Base-by-base conservation (phyloP, 2,113 vertebrate species). In the Jaculus jaculus region DNA sequence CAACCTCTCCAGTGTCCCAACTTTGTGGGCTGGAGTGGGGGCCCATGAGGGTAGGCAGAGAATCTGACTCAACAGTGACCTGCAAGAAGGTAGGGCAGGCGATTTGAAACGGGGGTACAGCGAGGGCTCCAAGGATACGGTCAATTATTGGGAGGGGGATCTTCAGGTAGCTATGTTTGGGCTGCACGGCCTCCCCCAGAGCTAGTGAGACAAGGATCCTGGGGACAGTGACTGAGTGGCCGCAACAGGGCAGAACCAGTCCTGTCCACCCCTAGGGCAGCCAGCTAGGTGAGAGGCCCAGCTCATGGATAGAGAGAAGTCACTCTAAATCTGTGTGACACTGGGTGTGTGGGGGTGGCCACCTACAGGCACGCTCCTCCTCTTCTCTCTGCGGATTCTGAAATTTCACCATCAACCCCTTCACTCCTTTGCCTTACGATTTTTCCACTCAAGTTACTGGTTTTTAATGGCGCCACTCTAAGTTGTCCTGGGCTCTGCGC, bases 341-440 rank as follows among this genome's bases (percentile, higher is more conserved):
- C 69, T 61, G 73, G 32, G 60, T 58, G 34, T 7, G 54, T 7
- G 54, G 73, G 32, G 72, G 51, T 54, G 84, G 51, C 7, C 39
- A 51, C 21, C 75, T 80, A 77, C 23, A 65, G 84, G 92, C 82
- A 78, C 54, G 17, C 75, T 11, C 26, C 37, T 42, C 71, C 63
- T 84, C 54, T 30, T 54, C 23, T 32, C 68, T 65, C 47, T 63
- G 79, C 54, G 13, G 68, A 39, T 71, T 85, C 89, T 72, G 47
- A 90, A 85, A 89, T 84, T 51, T 69, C 86, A 82, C 80, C 66
- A 37, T 23, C 58, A 32, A 7, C 7, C 39, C 42, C 54, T 60
- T 84, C 65, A n/a, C 34, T 58, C 89, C 20, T 91, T 75, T 28
- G 74, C 68, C 15, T 92, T 63, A 66, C 91, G 81, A 69, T 93